Evolutionary conservation across 2,888 invertebrate genomes (phyloP).

Genomic region (Ennomos erosarius): DNA sequence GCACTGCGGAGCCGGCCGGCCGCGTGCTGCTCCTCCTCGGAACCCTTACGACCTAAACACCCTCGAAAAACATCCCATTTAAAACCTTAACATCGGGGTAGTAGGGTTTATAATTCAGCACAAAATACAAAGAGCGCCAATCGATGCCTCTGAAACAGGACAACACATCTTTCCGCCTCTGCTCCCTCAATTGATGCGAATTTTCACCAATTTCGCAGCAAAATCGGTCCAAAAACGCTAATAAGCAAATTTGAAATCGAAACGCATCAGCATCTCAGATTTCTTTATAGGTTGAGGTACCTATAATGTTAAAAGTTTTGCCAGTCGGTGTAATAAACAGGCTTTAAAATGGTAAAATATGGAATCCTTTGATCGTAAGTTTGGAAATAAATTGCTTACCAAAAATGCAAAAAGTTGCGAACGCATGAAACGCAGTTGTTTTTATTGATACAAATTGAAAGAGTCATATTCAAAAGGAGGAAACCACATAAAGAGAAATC

Average conservation of each 20-base stretch:
- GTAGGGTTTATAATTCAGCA: constrained; percentile 46
- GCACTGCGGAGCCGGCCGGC: constrained; percentile 77
- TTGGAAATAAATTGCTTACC: constrained; percentile 48
- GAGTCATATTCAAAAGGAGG: constrained; percentile 26
- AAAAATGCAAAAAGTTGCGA: constrained; percentile 43
- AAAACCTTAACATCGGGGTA: constrained; percentile 48
- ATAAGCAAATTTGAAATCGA: constrained; percentile 60
- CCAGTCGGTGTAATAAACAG: constrained; percentile 55
- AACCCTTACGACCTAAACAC: constrained; percentile 60
- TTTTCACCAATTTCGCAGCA: constrained; percentile 64
- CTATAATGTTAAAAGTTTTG: constrained; percentile 51
- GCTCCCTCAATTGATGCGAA: constrained; percentile 67
- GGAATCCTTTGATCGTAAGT: constrained; percentile 54
- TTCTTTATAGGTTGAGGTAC: constrained; percentile 55
- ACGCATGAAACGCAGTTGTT: constrained; percentile 32
- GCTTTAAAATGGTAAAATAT: constrained; percentile 55
- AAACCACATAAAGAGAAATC: constrained; percentile 15
- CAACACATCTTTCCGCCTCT: constrained; percentile 79
- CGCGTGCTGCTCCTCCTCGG: constrained; percentile 67
- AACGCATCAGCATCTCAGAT: constrained; percentile 53
- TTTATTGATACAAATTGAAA: constrained; percentile 30
- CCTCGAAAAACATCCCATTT: constrained; percentile 54
- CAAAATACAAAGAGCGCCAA: constrained; percentile 59
- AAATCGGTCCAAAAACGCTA: constrained; percentile 61
- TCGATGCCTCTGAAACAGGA: constrained; percentile 82